Conservation (phyloP, 92 coral and sea anemone genomes). For the Paramuricea clavata region DNA sequence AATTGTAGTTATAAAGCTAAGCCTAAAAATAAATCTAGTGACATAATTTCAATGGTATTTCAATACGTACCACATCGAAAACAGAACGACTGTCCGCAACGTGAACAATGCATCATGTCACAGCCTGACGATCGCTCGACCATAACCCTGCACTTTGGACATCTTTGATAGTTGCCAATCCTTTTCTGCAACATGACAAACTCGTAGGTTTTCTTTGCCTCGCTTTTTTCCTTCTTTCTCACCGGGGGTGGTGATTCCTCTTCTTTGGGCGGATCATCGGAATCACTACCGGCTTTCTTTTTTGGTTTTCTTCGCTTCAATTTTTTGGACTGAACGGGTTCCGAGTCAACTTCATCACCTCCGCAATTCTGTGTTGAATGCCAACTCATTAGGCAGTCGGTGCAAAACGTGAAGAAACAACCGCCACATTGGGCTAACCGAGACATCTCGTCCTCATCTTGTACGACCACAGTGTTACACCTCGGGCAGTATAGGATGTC, state of each 20-base stretch:
- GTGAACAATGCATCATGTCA: slow-evolving; percentile 90
- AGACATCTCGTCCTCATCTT: slow-evolving; percentile 83
- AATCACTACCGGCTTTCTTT: not conserved
- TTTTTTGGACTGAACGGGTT: slow-evolving; percentile 19
- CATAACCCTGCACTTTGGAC: slow-evolving; percentile 85
- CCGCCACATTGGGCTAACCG: slow-evolving; percentile 84
- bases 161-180: slow-evolving; percentile 77
- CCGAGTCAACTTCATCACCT: slow-evolving; percentile 59
- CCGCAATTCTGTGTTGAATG: slow-evolving; percentile 80
- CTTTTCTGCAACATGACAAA: slow-evolving; percentile 76
- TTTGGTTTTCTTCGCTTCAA: slow-evolving; percentile 35
- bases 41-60: not conserved
- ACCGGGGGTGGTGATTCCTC: not conserved
- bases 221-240: slow-evolving; percentile 36
- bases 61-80: slow-evolving; percentile 93
- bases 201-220: slow-evolving; percentile 51
- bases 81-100: slow-evolving; percentile 83
- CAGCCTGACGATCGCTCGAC: slow-evolving; percentile 92
- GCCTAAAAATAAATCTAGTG: not conserved
- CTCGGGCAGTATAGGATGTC: slow-evolving; percentile 94
- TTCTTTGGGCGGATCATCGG: slow-evolving; percentile 5
- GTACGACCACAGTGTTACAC: slow-evolving; percentile 83
- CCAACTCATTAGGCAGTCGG: slow-evolving; percentile 90
- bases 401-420: slow-evolving; percentile 90
- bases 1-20: too few species aligned